Percentiles rank a stretch among this genome's conserved stretches.
Evolutionary conservation across 1,140 invertebrate genomes (phyloP).

Genomic region (Ptiloglossa arizonensis): DNA sequence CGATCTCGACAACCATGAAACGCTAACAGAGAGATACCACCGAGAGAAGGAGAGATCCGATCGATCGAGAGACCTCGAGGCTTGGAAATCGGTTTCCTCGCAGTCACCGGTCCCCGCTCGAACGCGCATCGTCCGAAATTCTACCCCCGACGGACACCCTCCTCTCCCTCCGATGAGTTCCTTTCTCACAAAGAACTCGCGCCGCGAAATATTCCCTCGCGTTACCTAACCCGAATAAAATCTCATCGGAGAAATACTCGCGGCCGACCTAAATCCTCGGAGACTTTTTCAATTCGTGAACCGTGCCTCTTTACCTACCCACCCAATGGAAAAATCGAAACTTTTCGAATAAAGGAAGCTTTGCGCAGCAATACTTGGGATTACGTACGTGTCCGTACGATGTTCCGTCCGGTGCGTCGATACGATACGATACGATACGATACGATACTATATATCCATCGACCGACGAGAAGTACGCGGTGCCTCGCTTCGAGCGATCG

Average conservation of each 20-base stretch:
- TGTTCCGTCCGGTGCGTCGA: not conserved
- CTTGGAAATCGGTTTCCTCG: conserved; percentile 61
- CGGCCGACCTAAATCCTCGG: too few relatives aligned
- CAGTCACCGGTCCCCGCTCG: not conserved
- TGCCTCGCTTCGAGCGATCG: not conserved
- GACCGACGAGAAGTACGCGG: not conserved
- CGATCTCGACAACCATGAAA: conserved; percentile 35
- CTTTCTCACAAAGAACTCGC: not conserved
- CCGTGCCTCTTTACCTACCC: too few relatives aligned
- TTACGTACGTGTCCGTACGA: not conserved
- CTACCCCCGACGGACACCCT: not conserved
- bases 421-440: not conserved
- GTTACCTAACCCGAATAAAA: too few relatives aligned
- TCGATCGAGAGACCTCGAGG: conserved; percentile 58
- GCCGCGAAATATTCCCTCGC: too few relatives aligned
- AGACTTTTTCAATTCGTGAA: too few relatives aligned
- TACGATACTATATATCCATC: too few relatives aligned
- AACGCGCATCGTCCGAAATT: conserved; percentile 9
- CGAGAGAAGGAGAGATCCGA: conserved; percentile 51
- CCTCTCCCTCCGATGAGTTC: not conserved
- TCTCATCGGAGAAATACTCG: too few relatives aligned
- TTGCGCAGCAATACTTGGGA: too few relatives aligned
- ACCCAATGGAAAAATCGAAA: too few relatives aligned
- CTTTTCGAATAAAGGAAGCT: too few relatives aligned
- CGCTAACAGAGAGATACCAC: conserved; percentile 36